Evolutionary conservation across 1,140 invertebrate species (phyloP), one percentile per base, ranked within the genome.

Genomic region (Lordiphosa clarofinis): DNA sequence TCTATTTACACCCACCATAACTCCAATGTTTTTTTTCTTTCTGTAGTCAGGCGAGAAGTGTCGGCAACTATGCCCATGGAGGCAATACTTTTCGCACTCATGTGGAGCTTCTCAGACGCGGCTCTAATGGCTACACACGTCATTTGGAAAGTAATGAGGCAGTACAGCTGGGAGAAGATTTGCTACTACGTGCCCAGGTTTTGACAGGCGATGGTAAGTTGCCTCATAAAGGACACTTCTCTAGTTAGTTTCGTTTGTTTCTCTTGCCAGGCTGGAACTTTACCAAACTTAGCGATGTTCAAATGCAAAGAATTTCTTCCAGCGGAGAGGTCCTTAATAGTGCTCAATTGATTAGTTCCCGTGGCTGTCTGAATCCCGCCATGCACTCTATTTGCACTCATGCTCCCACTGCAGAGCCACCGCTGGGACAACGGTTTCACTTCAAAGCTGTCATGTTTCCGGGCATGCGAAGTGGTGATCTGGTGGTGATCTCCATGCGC

Each of bases 401-500:
- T 71, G 72, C 92, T 72, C 90, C 93, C 56, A 79, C 90, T n/a
- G 40, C 55, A 5, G 88, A 89, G 21, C 73, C 76, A n/a, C 86
- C 88, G 1, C 31, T 89, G n/a, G 87, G 88, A 0, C 81, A 88
- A 44, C 43, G 81, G 4, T 59, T 89, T 4, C 50, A 44, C 44
- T 93, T 93, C 65, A 90, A 92, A 42, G 92, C 92, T 0, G 93
- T 94, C 52, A 91, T 94, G 89, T 94, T 94, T 70, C 92, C 93
- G 60, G 92, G 92, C 4, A 93, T 93, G 91, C 89, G 89, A 15
- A 91, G 91, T 60, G 92, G 91, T 1, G 93, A 94, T 56, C 90
- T 92, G 36, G 90, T 94, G 56, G 82, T 93, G 2, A 84, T 94
- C 12, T 92, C 90, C 39, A 91, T 93, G 33, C 90, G 90, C 57